Percentiles rank a stretch among this genome's conserved stretches.
These are phyloP conservation scores for Acanthurus leucopareius DNA, from an alignment of 2,797 vertebrate species.

Conservation along the genomic window DNA sequence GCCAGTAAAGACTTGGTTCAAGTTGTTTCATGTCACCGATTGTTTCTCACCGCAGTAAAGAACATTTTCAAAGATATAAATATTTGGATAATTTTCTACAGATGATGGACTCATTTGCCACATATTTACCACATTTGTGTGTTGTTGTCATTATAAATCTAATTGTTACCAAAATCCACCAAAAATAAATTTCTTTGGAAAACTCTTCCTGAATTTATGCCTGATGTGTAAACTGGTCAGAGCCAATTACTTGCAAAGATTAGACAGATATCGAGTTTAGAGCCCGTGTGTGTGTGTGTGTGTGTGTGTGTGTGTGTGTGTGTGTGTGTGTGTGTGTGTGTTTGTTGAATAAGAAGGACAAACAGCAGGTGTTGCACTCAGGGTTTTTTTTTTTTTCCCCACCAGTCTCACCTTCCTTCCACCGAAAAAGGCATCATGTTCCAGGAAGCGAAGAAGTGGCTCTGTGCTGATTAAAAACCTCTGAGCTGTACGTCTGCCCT, in stretches of 20 bases:
- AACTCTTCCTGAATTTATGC: background rate
- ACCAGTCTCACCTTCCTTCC: slow-evolving; percentile 36
- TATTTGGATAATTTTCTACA: background rate
- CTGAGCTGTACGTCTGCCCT: slow-evolving; percentile 1
- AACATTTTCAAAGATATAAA: background rate
- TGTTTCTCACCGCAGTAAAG: no score
- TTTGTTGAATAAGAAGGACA: slow-evolving; percentile 29
- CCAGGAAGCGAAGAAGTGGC: slow-evolving; percentile 65
- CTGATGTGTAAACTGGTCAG: background rate
- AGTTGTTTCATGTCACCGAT: no score
- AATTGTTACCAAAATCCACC: background rate
- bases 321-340: background rate
- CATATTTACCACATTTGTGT: background rate
- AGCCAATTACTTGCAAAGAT: background rate
- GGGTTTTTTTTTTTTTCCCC: slow-evolving; percentile 28
- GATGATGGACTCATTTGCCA: background rate
- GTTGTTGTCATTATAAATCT: background rate
- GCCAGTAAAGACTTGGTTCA: no score
- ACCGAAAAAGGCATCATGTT: slow-evolving; percentile 59
- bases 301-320: no score
- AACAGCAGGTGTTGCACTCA: slow-evolving; percentile 73
- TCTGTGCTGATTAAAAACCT: slow-evolving; percentile 61
- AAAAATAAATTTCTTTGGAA: no score
- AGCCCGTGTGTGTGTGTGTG: background rate
- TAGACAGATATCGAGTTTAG: no score